phyloP scores from a whole-genome alignment of 2,113 vertebrate species.

The Thermophis baileyi region DNA sequence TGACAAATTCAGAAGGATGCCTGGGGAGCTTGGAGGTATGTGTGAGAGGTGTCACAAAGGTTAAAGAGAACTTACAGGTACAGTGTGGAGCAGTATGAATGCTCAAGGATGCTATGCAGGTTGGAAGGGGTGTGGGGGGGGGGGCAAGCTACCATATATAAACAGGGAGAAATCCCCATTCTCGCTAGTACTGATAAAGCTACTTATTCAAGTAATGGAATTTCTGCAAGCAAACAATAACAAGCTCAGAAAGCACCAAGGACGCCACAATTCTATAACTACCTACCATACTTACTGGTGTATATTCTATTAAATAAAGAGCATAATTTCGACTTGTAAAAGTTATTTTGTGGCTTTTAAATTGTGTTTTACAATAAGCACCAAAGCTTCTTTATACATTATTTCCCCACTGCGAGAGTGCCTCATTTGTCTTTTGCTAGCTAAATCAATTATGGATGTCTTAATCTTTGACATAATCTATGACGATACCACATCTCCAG shows the following conservation, averaged over 20 bases:
- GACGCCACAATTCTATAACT: neutral
- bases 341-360: slow-evolving; percentile 20
- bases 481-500: slow-evolving; percentile 44
- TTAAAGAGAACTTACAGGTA: neutral
- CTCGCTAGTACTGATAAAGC: neutral
- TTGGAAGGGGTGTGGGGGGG: neutral
- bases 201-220: neutral
- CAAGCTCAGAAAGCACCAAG: neutral
- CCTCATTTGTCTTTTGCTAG: slow-evolving; percentile 55
- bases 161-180: neutral
- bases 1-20: neutral
- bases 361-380: slow-evolving; percentile 41
- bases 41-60: neutral
- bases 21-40: neutral
- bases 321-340: slow-evolving; percentile 12
- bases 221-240: neutral
- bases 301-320: slow-evolving; percentile 15
- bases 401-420: slow-evolving; percentile 27
- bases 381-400: slow-evolving; percentile 48
- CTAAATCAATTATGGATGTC: slow-evolving; percentile 59
- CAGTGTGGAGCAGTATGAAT: neutral
- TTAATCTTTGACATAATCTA: slow-evolving; percentile 57
- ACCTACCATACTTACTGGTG: neutral
- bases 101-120: neutral
- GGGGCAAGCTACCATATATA: neutral